Percentiles rank a stretch among this genome's conserved stretches.
These are phyloP conservation scores for Cairina moschata DNA, from an alignment of 2,113 vertebrate species.

Conservation along the genomic window DNA sequence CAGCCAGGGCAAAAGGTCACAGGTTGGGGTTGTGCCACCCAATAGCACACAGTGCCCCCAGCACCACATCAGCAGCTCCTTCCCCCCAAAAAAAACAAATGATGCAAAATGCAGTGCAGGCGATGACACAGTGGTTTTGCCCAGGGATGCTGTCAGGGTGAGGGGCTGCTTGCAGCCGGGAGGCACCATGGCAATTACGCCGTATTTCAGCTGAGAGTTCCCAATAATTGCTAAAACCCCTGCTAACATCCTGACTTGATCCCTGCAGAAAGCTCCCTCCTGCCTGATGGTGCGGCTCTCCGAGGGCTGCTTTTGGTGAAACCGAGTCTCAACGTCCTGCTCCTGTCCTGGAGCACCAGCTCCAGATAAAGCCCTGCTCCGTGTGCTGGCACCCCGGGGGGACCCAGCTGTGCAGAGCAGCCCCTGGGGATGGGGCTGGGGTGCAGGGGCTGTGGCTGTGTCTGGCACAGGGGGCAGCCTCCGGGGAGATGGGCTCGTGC, in stretches of 20 bases:
- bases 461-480: not conserved
- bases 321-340: not conserved
- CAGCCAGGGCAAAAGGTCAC: rapidly evolving
- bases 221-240: not conserved
- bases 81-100: rapidly evolving
- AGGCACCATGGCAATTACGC: not conserved
- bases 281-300: not conserved
- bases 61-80: not conserved
- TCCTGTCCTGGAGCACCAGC: not conserved
- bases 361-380: rapidly evolving
- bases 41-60: rapidly evolving
- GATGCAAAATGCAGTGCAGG: rapidly evolving
- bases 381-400: rapidly evolving
- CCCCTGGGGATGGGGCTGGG: not conserved
- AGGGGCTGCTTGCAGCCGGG: not conserved
- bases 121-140: rapidly evolving
- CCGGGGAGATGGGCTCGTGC: not conserved
- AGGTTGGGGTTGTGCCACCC: not conserved
- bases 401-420: not conserved
- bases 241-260: not conserved
- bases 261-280: not conserved
- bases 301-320: not conserved
- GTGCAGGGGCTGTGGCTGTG: rapidly evolving
- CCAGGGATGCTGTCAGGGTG: not conserved
- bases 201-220: not conserved